Evolutionary conservation across 2,113 vertebrate genomes (phyloP), one percentile per base, ranked within the genome.

Genomic region (Holacanthus passer): DNA sequence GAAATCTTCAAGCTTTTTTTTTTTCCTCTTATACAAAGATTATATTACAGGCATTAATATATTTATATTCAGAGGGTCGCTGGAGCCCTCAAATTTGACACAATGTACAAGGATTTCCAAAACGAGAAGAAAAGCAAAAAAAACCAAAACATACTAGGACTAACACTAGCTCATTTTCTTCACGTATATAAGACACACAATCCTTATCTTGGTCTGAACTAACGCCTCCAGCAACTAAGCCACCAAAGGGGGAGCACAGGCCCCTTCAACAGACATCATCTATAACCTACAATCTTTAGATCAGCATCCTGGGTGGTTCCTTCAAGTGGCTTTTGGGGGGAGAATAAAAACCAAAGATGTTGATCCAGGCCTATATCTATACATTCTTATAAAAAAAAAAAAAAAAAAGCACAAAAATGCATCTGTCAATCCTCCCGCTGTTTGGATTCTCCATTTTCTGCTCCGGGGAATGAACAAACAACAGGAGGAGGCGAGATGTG

Each of bases 1-100:
- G 93, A 93, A 81, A 89, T 67, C 32, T 92, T 93, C 91, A 92
- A 91, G 92, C 80, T 66, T 89, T 82, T 89, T 77, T 27, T 65
- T 37, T 58, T 87, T 72, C 59, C 50, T 86, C 87, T 91, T 89
- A 94, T 94, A 81, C 93, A 94, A 93, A 96, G 91, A 92, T 95
- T 92, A 92, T 93, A 91, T 94, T 91, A 93, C 94, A 82, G 64
- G 84, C 92, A 94, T 95, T 94, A 85, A 88, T 94, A 92, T 92
- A 93, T 94, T 94, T 88, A 94, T 81, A 77, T 82, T 91, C 65
- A 58, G 88, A 83, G 85, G 79, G 84, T n/a, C 17, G 82, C 39
- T 7, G n/a, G 72, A 73, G 82, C 90, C 91, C 91, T 88, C 70
- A 72, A 84, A 90, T 94, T 94, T 93, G 92, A 94, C 93, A 94